A percentile compares a stretch with the other conserved stretches of the same genome.
These are phyloP conservation scores for Trissonchulus sp. DNA, from an alignment of 2,888 invertebrate species.

Conservation along the genomic window DNA sequence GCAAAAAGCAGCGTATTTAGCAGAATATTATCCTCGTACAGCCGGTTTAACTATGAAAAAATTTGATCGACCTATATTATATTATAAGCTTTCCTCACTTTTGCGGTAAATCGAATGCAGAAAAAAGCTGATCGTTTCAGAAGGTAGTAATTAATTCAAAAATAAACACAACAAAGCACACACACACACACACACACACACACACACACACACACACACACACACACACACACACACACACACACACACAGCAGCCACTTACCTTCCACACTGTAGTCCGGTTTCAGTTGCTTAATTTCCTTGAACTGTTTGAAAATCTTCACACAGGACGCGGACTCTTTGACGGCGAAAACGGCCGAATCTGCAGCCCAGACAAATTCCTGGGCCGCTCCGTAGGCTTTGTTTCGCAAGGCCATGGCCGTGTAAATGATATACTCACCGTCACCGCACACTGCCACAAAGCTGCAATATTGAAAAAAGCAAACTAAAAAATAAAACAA, in stretches of 20 bases:
- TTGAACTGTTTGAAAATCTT: slow-evolving; percentile 98
- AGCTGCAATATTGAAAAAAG: slow-evolving; percentile 53
- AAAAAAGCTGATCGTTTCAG: too few relatives aligned
- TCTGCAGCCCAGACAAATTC: slow-evolving; percentile 99
- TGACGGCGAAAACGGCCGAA: slow-evolving; percentile 71
- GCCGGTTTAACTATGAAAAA: too few relatives aligned
- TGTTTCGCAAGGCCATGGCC: slow-evolving; percentile 96
- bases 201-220: too few relatives aligned
- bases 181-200: too few relatives aligned
- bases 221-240: too few relatives aligned
- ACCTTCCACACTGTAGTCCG: slow-evolving; percentile 93
- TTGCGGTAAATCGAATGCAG: too few relatives aligned
- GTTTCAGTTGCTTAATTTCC: slow-evolving; percentile 87
- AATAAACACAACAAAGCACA: too few relatives aligned
- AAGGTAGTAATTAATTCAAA: too few relatives aligned
- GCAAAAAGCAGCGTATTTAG: too few relatives aligned
- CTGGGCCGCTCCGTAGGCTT: slow-evolving; percentile 93
- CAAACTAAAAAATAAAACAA: not conserved
- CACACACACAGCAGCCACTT: slow-evolving; percentile 34
- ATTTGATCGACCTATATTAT: too few relatives aligned
- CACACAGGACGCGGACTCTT: slow-evolving; percentile 81
- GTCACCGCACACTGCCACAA: slow-evolving; percentile 94
- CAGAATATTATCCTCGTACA: too few relatives aligned
- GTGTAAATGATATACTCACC: slow-evolving; percentile 99
- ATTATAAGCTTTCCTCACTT: too few relatives aligned